Evolutionary conservation across 2,888 invertebrate genomes (phyloP), one percentile per base, ranked within the genome.

Genomic region (Clepsis dumicolana): DNA sequence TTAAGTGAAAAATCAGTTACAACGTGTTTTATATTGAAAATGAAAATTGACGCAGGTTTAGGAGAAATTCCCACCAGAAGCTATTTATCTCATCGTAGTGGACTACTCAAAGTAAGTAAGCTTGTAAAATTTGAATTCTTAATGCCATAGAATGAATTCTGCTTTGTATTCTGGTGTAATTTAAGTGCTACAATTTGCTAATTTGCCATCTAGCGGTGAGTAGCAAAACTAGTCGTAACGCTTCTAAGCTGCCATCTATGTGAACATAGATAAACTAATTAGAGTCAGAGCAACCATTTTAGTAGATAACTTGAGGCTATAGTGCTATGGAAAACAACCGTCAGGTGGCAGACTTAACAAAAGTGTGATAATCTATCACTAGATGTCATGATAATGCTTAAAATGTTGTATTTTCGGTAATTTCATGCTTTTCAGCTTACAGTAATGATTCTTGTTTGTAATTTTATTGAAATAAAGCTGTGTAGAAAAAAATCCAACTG

Each of bases 171-270:
- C 35, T 35, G 35, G 35, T n/a, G n/a, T n/a, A n/a, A n/a, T n/a
- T n/a, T n/a, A n/a, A n/a, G n/a, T 35, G 35, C 38, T 1, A 44
- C 38, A 44, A 16, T 16, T 12, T 1, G 21, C 48, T 12, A 4
- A 21, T 48, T n/a, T 3, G 44, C 63, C 44, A 70, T 64, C 70
- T 68, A 60, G 54, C 56, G 48, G 25, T 12, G 18, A 64, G 61
- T 70, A 68, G 68, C 53, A 18, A 16, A 32, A 63, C n/a, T 27
- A 32, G 48, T 21, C 7, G 4, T 4, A 21, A 2, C 2, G 35
- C 16, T 4, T 10, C 3, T 7, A 21, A 32, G n/a, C 38, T 38
- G 57, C 24, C 21, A 8, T 57, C 57, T 57, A 57, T 32, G 10
- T 5, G 14, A 4, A 18, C 18, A 2, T 1, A 8, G 1, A 7